Conservation (phyloP, 2,113 vertebrate genomes). For the Manacus vitellinus region DNA sequence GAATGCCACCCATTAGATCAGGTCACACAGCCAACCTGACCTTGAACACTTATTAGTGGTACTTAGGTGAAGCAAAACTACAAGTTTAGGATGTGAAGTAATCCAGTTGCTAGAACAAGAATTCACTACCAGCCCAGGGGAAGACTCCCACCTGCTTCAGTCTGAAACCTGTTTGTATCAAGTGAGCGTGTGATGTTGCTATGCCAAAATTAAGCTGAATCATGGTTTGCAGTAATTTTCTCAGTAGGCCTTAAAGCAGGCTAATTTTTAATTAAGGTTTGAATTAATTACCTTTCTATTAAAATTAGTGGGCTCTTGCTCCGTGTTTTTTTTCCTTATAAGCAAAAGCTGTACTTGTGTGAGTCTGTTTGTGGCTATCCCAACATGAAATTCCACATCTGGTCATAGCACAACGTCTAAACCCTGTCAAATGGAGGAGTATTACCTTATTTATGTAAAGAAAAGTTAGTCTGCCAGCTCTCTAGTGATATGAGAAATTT, state of each 20-base stretch:
- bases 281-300: not conserved
- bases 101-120: not conserved
- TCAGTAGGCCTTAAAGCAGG: not conserved
- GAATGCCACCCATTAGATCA: not conserved
- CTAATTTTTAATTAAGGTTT: conserved; percentile 20
- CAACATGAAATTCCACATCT: not conserved
- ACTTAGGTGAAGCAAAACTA: not conserved
- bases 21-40: not conserved
- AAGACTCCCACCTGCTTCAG: not conserved
- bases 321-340: not conserved
- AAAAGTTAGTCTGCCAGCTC: not conserved
- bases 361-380: not conserved
- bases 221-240: not conserved
- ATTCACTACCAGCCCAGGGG: not conserved
- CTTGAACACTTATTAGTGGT: not conserved
- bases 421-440: not conserved
- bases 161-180: not conserved
- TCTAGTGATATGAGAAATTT: not conserved
- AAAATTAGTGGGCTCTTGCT: not conserved
- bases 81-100: not conserved
- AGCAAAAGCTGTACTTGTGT: not conserved
- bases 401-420: not conserved
- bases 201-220: not conserved
- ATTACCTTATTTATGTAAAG: not conserved
- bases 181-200: not conserved